These are phyloP conservation scores for Chaetodon trifasciatus DNA, from an alignment of 2,797 vertebrate species.

Conservation along the genomic window DNA sequence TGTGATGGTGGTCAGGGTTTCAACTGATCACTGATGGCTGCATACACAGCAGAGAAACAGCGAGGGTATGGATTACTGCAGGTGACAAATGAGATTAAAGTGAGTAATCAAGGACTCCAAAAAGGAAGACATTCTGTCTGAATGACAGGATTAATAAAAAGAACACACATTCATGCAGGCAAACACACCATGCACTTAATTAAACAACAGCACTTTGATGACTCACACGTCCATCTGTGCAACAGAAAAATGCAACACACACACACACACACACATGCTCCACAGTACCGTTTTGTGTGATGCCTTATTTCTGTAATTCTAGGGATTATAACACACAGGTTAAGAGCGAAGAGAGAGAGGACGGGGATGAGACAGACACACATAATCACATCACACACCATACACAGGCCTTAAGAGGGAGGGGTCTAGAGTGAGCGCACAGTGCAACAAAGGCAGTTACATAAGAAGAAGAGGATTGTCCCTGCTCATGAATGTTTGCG, in stretches of 20 bases:
- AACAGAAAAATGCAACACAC: conserved; percentile 33
- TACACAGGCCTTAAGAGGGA: conserved; percentile 45
- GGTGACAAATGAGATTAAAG: conserved; percentile 59
- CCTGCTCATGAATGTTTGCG: conserved; percentile 36
- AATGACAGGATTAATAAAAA: conserved; percentile 59
- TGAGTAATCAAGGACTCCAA: conserved; percentile 37
- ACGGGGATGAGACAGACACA: conserved; percentile 35
- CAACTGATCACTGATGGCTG: background rate
- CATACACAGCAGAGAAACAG: conserved; percentile 1
- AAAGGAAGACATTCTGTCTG: conserved; percentile 38
- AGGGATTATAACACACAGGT: conserved; percentile 50
- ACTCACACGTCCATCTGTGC: conserved; percentile 69
- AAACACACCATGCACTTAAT: conserved; percentile 45
- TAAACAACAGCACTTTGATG: conserved; percentile 56
- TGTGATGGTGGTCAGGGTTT: background rate
- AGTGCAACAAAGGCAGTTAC: conserved; percentile 67
- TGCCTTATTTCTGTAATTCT: conserved; percentile 29
- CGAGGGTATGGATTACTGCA: conserved; percentile 44
- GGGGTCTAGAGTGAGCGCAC: conserved; percentile 48
- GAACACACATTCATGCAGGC: conserved; percentile 44
- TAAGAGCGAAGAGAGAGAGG: conserved; percentile 21
- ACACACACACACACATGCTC: conserved; percentile 15
- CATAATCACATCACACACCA: conserved; percentile 57
- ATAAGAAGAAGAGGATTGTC: conserved; percentile 73
- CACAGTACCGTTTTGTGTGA: conserved; percentile 15